A percentile compares a stretch with the other conserved stretches of the same genome.
phyloP scores from a whole-genome alignment of 2,113 vertebrate genomes.

The Cnemophilus loriae region DNA sequence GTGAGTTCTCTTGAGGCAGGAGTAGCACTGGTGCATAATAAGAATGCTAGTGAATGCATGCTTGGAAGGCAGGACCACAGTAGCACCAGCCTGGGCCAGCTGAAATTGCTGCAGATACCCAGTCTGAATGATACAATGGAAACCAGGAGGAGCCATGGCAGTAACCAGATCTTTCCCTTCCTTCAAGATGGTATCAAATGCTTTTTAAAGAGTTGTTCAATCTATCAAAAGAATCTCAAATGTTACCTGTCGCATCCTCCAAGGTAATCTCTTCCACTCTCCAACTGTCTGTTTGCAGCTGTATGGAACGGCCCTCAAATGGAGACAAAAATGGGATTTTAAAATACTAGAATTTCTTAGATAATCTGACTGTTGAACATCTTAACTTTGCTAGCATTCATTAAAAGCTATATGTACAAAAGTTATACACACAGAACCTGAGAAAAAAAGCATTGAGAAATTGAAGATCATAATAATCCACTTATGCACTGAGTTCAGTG shows the following conservation, averaged over 20 bases:
- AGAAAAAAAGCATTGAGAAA: neutral
- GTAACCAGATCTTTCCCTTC: neutral
- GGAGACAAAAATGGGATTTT: neutral
- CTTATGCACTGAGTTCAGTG: neutral
- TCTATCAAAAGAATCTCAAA: neutral
- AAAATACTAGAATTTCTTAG: neutral
- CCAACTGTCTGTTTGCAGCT: neutral
- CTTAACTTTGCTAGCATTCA: neutral
- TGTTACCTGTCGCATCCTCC: neutral
- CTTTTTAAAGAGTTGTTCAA: neutral
- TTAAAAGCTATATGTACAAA: neutral
- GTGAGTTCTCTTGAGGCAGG: neutral
- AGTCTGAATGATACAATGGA: neutral
- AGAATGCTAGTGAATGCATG: accelerated
- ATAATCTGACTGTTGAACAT: neutral
- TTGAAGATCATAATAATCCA: neutral
- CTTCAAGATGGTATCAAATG: neutral
- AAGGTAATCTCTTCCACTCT: neutral
- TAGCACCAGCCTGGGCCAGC: neutral
- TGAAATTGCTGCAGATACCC: neutral
- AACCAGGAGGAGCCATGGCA: neutral
- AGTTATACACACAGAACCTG: neutral
- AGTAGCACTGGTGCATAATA: neutral
- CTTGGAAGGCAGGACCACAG: neutral
- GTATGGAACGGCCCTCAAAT: neutral